A percentile compares a stretch with the other conserved stretches of the same genome.
phyloP scores from a whole-genome alignment of 2,113 vertebrate genomes.

The Ancistrus triradiatus region DNA sequence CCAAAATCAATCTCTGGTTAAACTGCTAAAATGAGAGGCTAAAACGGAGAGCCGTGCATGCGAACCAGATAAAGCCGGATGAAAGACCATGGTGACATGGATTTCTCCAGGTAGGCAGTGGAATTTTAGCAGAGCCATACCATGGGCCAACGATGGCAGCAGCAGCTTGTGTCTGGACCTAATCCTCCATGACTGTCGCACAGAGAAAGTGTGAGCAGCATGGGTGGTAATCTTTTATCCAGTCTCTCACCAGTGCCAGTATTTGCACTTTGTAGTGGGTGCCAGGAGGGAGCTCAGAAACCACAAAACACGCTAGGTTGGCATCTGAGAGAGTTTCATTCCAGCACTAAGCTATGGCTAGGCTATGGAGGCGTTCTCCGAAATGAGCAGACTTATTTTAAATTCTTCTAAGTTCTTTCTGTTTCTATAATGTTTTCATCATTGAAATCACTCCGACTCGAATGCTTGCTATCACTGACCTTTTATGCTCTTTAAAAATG shows the following conservation, averaged over 20 bases:
- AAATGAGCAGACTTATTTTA: too few relatives aligned
- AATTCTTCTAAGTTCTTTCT: too few relatives aligned
- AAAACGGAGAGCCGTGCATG: too few relatives aligned
- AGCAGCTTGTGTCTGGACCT: slow-evolving; percentile 39
- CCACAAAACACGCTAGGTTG: slow-evolving; percentile 24
- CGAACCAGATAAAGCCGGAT: slow-evolving; percentile 37
- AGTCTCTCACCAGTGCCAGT: slow-evolving; percentile 34
- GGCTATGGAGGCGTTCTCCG: too few relatives aligned
- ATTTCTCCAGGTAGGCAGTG: slow-evolving; percentile 39
- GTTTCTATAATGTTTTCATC: too few relatives aligned
- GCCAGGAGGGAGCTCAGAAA: slow-evolving; percentile 31
- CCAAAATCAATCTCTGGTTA: slow-evolving; percentile 30
- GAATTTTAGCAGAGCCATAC: slow-evolving; percentile 19
- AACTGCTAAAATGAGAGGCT: slow-evolving; percentile 48
- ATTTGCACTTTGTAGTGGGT: slow-evolving; percentile 43
- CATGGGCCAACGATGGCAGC: slow-evolving; percentile 26
- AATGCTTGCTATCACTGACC: too few relatives aligned
- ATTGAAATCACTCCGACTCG: too few relatives aligned
- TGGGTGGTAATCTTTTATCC: slow-evolving; percentile 40
- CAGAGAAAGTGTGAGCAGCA: slow-evolving; percentile 33
- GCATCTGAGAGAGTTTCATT: slow-evolving; percentile 39
- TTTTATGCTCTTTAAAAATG: too few relatives aligned
- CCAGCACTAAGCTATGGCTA: slow-evolving; percentile 24
- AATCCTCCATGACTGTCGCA: slow-evolving; percentile 43
- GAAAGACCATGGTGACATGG: slow-evolving; percentile 28